A percentile compares a stretch with the other conserved stretches of the same genome.
These are phyloP conservation scores for Galeopterus variegatus DNA, from an alignment of 2,113 vertebrate genomes.

Conservation along the genomic window DNA sequence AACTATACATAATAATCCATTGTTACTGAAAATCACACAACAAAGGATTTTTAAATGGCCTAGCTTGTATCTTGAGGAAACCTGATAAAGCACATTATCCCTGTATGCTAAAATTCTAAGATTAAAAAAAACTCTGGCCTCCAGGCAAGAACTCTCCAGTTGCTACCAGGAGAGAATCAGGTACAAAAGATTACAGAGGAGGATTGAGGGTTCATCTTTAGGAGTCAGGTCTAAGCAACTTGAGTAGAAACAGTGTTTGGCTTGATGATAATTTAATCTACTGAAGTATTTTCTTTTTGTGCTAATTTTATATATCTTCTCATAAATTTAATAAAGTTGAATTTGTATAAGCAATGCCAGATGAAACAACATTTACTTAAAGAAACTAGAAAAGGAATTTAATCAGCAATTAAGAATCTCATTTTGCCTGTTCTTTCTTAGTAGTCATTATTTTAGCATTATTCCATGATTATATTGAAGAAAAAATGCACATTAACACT, in stretches of 20 bases:
- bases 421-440: slow-evolving; percentile 84
- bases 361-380: slow-evolving; percentile 86
- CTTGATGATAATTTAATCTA: slow-evolving; percentile 72
- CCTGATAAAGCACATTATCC: neutral
- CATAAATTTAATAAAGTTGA: slow-evolving; percentile 74
- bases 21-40: slow-evolving; percentile 50
- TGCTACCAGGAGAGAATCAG: slow-evolving; percentile 62
- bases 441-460: slow-evolving; percentile 89
- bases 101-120: slow-evolving; percentile 65
- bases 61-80: slow-evolving; percentile 45
- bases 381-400: slow-evolving; percentile 86
- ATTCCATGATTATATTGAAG: slow-evolving; percentile 87
- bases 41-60: slow-evolving; percentile 47
- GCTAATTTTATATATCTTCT: slow-evolving; percentile 81
- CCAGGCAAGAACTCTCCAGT: slow-evolving; percentile 68
- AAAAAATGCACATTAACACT: slow-evolving; percentile 85
- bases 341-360: slow-evolving; percentile 85
- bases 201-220: neutral
- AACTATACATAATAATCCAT: slow-evolving; percentile 1
- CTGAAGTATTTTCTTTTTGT: slow-evolving; percentile 76
- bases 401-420: slow-evolving; percentile 88
- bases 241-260: neutral
- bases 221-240: neutral
- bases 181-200: neutral
- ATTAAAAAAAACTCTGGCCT: slow-evolving; percentile 77